These are phyloP conservation scores for Masticophis lateralis DNA, from an alignment of 2,797 vertebrate species.

Conservation along the genomic window DNA sequence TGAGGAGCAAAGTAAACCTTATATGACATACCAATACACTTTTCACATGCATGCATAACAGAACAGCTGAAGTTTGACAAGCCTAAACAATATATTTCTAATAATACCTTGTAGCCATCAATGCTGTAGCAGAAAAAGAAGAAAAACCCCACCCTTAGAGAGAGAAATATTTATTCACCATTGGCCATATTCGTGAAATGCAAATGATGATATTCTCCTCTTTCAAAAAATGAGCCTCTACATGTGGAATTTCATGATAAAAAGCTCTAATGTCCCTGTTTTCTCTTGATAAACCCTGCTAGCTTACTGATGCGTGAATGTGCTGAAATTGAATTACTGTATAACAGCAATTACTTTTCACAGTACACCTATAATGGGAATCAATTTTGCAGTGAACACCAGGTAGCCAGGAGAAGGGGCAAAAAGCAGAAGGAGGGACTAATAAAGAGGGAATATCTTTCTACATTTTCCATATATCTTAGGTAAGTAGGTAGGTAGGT, in stretches of 20 bases:
- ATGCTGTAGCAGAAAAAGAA: slow-evolving; percentile 30
- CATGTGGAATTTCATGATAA: slow-evolving; percentile 84
- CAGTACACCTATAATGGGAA: slow-evolving; percentile 76
- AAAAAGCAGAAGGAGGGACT: slow-evolving; percentile 31
- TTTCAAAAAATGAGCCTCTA: slow-evolving; percentile 69
- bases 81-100: slow-evolving; percentile 34
- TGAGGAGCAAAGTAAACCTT: not conserved
- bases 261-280: slow-evolving; percentile 79
- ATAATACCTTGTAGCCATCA: slow-evolving; percentile 35
- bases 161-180: slow-evolving; percentile 58
- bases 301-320: slow-evolving; percentile 78
- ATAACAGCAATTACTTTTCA: slow-evolving; percentile 83
- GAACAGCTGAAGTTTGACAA: not conserved
- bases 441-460: slow-evolving; percentile 47
- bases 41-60: slow-evolving; percentile 4
- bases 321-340: slow-evolving; percentile 88
- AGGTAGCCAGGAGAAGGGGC: slow-evolving; percentile 56
- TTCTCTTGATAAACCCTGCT: slow-evolving; percentile 79
- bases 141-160: slow-evolving; percentile 50
- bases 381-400: slow-evolving; percentile 66
- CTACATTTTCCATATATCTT: too few species aligned
- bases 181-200: slow-evolving; percentile 70
- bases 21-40: not conserved
- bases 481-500: too few species aligned
- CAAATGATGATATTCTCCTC: slow-evolving; percentile 69